phyloP scores from a whole-genome alignment of 1,140 invertebrate genomes.

The Pissodes strobi region DNA sequence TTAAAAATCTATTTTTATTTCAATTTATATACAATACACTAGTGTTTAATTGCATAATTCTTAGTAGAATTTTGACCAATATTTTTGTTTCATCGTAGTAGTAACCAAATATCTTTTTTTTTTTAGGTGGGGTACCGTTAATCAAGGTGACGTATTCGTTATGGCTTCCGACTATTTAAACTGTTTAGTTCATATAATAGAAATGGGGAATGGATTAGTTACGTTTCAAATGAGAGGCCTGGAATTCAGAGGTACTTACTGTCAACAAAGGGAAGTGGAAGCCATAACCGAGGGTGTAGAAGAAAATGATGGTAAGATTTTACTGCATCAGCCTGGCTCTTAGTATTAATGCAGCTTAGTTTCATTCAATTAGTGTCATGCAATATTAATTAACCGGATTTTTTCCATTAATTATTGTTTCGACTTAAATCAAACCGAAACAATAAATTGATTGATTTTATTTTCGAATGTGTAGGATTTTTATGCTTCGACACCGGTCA shows the following conservation, averaged over 20 bases:
- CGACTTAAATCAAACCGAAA: no score
- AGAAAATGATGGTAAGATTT: conserved; percentile 84
- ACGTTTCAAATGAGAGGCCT: conserved; percentile 97
- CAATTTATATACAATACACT: background rate
- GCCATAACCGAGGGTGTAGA: conserved; percentile 97
- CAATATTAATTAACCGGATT: no score
- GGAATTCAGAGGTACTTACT: conserved; percentile 98
- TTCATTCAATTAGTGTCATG: no score
- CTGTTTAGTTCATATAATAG: conserved; percentile 96
- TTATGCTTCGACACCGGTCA: conserved; percentile 92
- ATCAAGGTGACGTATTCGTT: conserved; percentile 96
- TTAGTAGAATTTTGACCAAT: no score
- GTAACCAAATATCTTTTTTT: background rate
- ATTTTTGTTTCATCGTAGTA: no score
- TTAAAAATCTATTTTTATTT: background rate
- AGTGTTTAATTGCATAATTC: no score
- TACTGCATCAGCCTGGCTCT: no score
- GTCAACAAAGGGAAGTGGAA: conserved; percentile 96
- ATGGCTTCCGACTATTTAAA: conserved; percentile 97
- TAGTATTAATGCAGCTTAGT: no score
- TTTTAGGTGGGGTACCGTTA: conserved; percentile 83
- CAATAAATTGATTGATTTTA: no score
- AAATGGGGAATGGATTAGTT: conserved; percentile 97
- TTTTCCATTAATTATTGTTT: no score
- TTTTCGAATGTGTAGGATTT: conserved; percentile 62